A percentile compares a stretch with the other conserved stretches of the same genome.
These are phyloP conservation scores for Sclerurus mexicanus DNA, from an alignment of 2,113 vertebrate species.

Conservation along the genomic window DNA sequence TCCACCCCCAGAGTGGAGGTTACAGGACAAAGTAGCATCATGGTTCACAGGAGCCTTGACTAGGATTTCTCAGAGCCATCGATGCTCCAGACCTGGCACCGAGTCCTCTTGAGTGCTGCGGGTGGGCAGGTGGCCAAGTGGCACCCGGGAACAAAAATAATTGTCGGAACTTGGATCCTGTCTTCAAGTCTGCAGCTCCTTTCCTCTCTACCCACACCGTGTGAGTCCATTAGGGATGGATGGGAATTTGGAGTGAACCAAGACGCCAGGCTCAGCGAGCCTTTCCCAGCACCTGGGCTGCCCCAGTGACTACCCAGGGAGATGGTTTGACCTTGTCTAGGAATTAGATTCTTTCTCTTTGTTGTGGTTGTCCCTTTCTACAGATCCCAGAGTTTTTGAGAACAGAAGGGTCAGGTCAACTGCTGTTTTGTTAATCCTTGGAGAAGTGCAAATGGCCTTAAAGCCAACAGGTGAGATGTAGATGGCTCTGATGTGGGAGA, in stretches of 20 bases:
- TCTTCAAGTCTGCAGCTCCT: neutral
- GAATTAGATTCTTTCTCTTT: neutral
- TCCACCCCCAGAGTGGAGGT: neutral
- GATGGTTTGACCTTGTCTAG: neutral
- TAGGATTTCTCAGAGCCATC: neutral
- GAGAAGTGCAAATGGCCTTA: neutral
- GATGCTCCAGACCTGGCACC: neutral
- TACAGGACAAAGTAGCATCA: neutral
- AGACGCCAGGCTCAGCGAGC: neutral
- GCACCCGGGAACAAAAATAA: neutral
- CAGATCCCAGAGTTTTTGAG: neutral
- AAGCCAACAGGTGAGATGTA: rapidly evolving
- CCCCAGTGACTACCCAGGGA: neutral
- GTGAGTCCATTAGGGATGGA: neutral
- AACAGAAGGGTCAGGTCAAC: neutral
- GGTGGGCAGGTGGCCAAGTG: neutral
- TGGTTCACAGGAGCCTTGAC: neutral
- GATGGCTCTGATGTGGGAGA: rapidly evolving
- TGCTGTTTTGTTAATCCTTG: neutral
- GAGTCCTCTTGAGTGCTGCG: rapidly evolving
- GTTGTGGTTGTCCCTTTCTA: neutral
- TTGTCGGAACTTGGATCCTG: neutral
- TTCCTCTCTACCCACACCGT: neutral
- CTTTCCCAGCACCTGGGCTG: neutral
- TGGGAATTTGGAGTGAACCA: neutral